phyloP scores from a whole-genome alignment of 1,140 invertebrate species.

The Hirudo medicinalis region DNA sequence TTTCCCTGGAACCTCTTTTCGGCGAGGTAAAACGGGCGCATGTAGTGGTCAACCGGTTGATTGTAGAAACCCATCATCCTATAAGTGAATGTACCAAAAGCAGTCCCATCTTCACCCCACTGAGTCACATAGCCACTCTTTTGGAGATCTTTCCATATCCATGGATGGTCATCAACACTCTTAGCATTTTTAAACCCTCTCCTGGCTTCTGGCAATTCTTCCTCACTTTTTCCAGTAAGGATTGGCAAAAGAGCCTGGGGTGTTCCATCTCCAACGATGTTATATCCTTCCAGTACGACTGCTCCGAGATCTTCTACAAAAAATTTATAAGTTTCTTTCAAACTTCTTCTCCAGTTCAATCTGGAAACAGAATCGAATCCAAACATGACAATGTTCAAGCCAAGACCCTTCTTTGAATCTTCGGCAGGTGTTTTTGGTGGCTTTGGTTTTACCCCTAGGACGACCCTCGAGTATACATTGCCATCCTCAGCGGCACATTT shows the following conservation, averaged over 20 bases:
- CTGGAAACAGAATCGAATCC: slow-evolving; percentile 80
- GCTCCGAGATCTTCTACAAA: slow-evolving; percentile 56
- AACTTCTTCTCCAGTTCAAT: slow-evolving; percentile 68
- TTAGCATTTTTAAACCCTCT: slow-evolving; percentile 56
- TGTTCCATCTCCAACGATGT: slow-evolving; percentile 86
- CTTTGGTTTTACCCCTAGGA: slow-evolving; percentile 13
- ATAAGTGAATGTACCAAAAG: slow-evolving; percentile 76
- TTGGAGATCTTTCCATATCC: slow-evolving; percentile 40
- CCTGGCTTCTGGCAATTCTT: slow-evolving; percentile 70
- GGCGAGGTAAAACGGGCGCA: slow-evolving; percentile 62
- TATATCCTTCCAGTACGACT: slow-evolving; percentile 64
- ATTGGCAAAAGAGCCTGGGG: slow-evolving; percentile 82
- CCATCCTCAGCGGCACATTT: slow-evolving; percentile 11
- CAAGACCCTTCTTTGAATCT: slow-evolving; percentile 30
- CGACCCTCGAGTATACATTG: neutral
- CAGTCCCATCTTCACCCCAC: slow-evolving; percentile 72
- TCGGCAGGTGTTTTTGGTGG: neutral
- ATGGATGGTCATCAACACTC: slow-evolving; percentile 60
- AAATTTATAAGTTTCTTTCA: slow-evolving; percentile 67
- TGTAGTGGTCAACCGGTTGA: slow-evolving; percentile 78
- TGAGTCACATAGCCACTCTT: slow-evolving; percentile 48
- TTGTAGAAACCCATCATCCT: slow-evolving; percentile 70
- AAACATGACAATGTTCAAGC: slow-evolving; percentile 69
- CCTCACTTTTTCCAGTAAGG: slow-evolving; percentile 68
- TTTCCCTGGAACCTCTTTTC: slow-evolving; percentile 34